Evolutionary conservation across 2,888 invertebrate species (phyloP).

Genomic region (Harpalus rubripes): DNA sequence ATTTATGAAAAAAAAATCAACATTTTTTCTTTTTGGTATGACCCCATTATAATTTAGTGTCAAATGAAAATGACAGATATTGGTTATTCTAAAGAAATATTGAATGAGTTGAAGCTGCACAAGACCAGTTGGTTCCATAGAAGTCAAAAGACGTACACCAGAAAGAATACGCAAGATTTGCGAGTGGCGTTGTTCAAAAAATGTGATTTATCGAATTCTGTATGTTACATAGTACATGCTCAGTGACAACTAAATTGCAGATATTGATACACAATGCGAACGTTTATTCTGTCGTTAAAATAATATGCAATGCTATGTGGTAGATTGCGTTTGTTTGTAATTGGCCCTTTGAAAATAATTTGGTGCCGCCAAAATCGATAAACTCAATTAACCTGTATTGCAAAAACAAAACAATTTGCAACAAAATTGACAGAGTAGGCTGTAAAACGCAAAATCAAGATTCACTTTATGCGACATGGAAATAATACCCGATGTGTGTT

Average conservation of each 20-base stretch:
- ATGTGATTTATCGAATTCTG: too few relatives aligned
- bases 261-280: neutral
- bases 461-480: neutral
- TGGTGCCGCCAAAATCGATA: neutral
- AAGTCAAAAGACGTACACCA: too few relatives aligned
- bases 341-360: conserved; percentile 16
- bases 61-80: too few relatives aligned
- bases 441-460: conserved; percentile 13
- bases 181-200: too few relatives aligned
- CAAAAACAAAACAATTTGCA: conserved; percentile 24
- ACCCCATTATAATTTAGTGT: too few relatives aligned
- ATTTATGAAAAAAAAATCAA: too few relatives aligned
- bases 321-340: conserved; percentile 20
- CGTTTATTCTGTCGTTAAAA: conserved; percentile 5
- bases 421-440: conserved; percentile 29
- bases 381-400: conserved; percentile 18
- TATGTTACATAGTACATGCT: neutral
- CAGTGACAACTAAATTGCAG: neutral
- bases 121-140: too few relatives aligned
- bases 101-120: too few relatives aligned
- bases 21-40: too few relatives aligned
- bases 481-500: neutral
- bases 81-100: too few relatives aligned
- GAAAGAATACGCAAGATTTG: too few relatives aligned
- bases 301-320: neutral